Base-by-base conservation (phyloP, 2,888 invertebrate species). In the Lasioglossum calceatum region DNA sequence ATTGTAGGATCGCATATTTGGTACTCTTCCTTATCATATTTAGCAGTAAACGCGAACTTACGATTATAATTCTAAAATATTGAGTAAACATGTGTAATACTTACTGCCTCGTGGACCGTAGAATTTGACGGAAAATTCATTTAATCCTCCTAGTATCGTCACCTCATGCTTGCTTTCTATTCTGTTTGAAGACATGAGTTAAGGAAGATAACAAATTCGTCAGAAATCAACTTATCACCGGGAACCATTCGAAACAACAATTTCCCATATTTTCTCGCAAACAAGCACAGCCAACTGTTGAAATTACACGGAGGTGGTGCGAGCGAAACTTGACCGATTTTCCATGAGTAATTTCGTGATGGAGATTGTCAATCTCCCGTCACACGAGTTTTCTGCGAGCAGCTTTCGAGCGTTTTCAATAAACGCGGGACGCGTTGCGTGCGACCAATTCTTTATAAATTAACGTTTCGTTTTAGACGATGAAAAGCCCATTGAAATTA, bases 151-250 rank as follows among this genome's bases (percentile, higher is more conserved):
- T 88, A 99, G 96, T 94, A 99, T 99, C 79, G 99, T 99, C 90
- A 99, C 99, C 96, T 99, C 99, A 96, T 99, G 99, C 96, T 99
- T 99, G 95, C 99, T 99, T 96, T 99, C 99, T 95, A 99, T 99
- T 94, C 98, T 98, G 96, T 89, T 84, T 85, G 79, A 72, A 36
- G 79, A 23, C 39, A 83, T 23, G 36, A 87, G 88, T 91, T 90
- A 90, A 93, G 93, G 92, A 92, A 91, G 39, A 50, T 50, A 78
- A 32, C 8, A 19, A 67, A 67, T 64, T 64, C n/a, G 27, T 32
- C 16, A n/a, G 16, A 64, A 36, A 67, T 36, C 19, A 19, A 10
- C 32, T 36, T 16, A 19, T 36, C 67, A 16, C 3, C 23, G 67
- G 2, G 27, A 27, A 67, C 8, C 4, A 23, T 36, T 16, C 27